Evolutionary conservation across 2,888 invertebrate species (phyloP).

Genomic region (Coenonympha glycerion): DNA sequence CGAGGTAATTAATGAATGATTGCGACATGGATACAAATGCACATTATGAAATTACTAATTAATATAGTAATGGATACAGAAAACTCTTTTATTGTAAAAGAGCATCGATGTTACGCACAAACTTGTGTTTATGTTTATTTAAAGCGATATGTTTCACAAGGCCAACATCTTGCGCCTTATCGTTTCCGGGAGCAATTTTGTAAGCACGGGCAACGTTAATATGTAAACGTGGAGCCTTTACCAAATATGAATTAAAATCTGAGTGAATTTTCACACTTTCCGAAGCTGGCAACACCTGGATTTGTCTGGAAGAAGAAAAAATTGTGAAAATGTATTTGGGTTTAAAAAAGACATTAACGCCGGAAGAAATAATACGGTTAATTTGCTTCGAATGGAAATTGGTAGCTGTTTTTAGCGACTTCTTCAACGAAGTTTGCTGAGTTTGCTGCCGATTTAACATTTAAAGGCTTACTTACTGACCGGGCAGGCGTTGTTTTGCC

Average conservation of each 20-base stretch:
- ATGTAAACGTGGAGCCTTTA: constrained; percentile 29
- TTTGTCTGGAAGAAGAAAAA: constrained; percentile 13
- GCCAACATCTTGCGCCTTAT: constrained; percentile 20
- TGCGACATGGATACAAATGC: too few species aligned
- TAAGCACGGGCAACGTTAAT: constrained; percentile 36
- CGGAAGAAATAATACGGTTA: not conserved
- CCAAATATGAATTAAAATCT: constrained; percentile 20
- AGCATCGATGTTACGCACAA: not conserved
- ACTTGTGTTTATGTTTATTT: constrained; percentile 3
- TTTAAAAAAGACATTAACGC: not conserved
- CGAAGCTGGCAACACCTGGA: constrained; percentile 12
- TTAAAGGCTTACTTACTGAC: too few species aligned
- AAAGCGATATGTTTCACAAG: not conserved
- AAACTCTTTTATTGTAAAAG: not conserved
- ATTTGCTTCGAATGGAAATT: not conserved
- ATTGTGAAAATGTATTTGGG: not conserved
- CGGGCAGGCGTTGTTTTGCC: too few species aligned
- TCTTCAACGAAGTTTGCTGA: too few species aligned
- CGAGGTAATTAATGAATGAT: too few species aligned
- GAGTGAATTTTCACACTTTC: constrained; percentile 26
- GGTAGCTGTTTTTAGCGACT: too few species aligned
- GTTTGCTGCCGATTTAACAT: too few species aligned
- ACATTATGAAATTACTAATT: too few species aligned
- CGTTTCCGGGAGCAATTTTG: constrained; percentile 29
- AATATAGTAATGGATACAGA: not conserved